Evolutionary conservation across 2,797 vertebrate genomes (phyloP), one percentile per base, ranked within the genome.

Genomic region (Fundulus diaphanus): DNA sequence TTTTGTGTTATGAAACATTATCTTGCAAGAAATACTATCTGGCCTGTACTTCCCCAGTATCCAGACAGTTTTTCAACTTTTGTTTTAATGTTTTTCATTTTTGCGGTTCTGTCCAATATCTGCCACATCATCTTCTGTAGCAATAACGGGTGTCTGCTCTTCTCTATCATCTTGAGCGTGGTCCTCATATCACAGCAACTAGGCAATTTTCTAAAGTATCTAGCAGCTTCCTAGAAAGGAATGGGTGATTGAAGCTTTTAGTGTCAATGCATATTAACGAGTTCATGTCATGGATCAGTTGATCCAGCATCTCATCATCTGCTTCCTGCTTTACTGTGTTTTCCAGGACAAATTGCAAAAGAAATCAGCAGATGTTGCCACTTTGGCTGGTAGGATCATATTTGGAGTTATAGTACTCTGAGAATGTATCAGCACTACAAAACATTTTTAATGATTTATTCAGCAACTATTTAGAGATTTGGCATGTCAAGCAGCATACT

Each of bases 111-210:
- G 56, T 61, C 44, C 12, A 33, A 68, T 31, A 71, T 70, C 61
- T 82, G 44, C 31, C 11, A 40, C 24, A 68, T 81, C 70, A 77
- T 79, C 68, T 67, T 46, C 69, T 71, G 48, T 48, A 37, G 48
- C 71, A 76, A 82, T 71, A 82, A 72, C 67, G 68, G 67, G n/a
- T 11, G 7, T 73, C 67, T 51, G 65, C 27, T 73, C 29, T 79
- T 76, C 73, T 46, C 69, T 42, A 82, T 66, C 68, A 70, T 49
- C 40, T 73, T 24, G 0, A 77, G 31, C 46, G 68, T 59, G 54
- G 29, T 69, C 31, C 54, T 69, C 63, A 52, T 74, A 48, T 80
- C 70, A 68, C 49, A 79, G 24, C 1, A 57, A 73, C 51, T 37
- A n/a, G 31, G 7, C 9, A 3, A 48, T 35, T 68, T 27, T 72